Conservation (phyloP, 2,888 invertebrate species). For the Pomacea canaliculata region DNA sequence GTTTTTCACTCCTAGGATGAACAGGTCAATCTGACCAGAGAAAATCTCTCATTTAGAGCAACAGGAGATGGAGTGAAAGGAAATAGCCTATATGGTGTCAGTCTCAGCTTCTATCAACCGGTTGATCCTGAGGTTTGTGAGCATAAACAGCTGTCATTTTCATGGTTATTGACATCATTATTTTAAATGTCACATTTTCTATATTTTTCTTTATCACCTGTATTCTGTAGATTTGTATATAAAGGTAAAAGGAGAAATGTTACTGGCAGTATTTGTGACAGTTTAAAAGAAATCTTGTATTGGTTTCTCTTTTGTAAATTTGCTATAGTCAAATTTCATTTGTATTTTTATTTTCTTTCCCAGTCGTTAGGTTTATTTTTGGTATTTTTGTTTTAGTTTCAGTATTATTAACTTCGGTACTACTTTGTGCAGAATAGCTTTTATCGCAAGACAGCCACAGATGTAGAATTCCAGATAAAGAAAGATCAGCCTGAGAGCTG, state of each 20-base stretch:
- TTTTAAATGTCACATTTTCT: background rate
- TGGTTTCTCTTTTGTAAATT: no score
- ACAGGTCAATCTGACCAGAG: constrained; percentile 77
- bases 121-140: constrained; percentile 74
- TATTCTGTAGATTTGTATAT: background rate
- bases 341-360: no score
- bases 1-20: constrained; percentile 73
- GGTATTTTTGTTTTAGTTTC: background rate
- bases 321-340: no score
- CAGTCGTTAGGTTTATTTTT: no score
- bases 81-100: constrained; percentile 81
- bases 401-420: background rate
- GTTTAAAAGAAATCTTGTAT: no score
- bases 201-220: no score
- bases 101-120: constrained; percentile 78
- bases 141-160: no score
- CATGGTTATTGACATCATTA: no score
- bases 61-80: constrained; percentile 86
- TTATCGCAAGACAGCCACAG: constrained; percentile 77
- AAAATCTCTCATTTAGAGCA: constrained; percentile 79
- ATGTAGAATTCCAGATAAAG: constrained; percentile 81
- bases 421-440: constrained; percentile 52
- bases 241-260: no score
- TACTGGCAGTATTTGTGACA: no score
- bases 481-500: constrained; percentile 82